A percentile compares a stretch with the other conserved stretches of the same genome.
Conservation (phyloP, 2,888 invertebrate species). For the Heliothis peltigera region DNA sequence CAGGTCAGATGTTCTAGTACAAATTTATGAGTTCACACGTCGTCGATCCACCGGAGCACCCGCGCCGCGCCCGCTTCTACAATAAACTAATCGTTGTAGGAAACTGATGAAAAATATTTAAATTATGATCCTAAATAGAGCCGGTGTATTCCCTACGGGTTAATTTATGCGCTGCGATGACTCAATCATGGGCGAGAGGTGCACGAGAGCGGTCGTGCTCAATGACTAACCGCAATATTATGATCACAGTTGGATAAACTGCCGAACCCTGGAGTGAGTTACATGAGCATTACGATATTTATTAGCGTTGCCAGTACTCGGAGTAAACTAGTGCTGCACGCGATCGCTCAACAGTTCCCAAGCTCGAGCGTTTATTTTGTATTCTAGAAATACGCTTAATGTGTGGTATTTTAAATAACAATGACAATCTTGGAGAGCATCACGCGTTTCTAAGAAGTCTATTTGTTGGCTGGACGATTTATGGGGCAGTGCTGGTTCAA, state of each 20-base stretch:
- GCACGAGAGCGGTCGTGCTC: conserved; percentile 20
- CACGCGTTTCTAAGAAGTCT: conserved; percentile 51
- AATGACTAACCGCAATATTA: conserved; percentile 49
- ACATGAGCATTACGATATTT: conserved; percentile 52
- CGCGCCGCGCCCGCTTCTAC: conserved; percentile 53
- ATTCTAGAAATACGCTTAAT: conserved; percentile 28
- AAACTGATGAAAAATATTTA: conserved; percentile 65
- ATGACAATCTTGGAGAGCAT: conserved; percentile 51
- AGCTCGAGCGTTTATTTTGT: conserved; percentile 18
- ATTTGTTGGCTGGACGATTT: conserved; percentile 51
- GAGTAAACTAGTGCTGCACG: conserved; percentile 24
- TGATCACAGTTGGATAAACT: conserved; percentile 53
- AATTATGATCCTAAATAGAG: conserved; percentile 60
- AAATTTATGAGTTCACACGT: conserved; percentile 71
- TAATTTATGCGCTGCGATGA: conserved; percentile 54
- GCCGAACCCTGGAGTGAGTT: conserved; percentile 50
- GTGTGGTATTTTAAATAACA: conserved; percentile 43
- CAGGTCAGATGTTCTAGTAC: conserved; percentile 69
- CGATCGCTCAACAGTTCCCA: conserved; percentile 22
- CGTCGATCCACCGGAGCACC: conserved; percentile 67
- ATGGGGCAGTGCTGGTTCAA: conserved; percentile 50
- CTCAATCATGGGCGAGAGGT: conserved; percentile 43
- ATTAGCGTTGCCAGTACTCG: conserved; percentile 41
- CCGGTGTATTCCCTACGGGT: conserved; percentile 49
- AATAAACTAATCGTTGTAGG: conserved; percentile 55